Base-by-base conservation (phyloP, 2,888 invertebrate species). In the Agapostemon virescens region DNA sequence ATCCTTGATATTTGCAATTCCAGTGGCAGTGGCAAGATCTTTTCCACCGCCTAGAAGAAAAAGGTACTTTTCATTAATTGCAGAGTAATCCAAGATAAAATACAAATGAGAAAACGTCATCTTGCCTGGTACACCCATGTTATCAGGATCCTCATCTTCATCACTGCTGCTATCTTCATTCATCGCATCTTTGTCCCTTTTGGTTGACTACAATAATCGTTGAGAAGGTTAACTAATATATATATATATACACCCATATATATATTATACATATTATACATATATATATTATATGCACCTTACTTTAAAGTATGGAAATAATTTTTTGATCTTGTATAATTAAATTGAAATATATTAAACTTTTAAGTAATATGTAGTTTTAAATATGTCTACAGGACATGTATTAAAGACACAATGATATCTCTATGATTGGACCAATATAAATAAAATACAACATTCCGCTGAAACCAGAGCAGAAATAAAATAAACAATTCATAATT, bases 101-200 rank as follows among this genome's bases (percentile, higher is more conserved):
- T n/a, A 71, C 63, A 26, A 2, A 20, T 7, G 26, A 49, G 17
- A 69, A 23, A 11, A n/a, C 17, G 9, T 33, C 45, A 69, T 74
- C 92, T 93, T 93, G 96, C 97, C 97, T 92, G 97, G 97, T 64
- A 98, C 97, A 95, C 97, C 97, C 93, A 97, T 96, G 93, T 96
- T 97, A 93, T 98, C 98, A 77, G 98, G 98, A 94, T 98, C 98
- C 88, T 97, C 97, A 92, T 97, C 97, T 89, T 97, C 97, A 91
- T 97, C 97, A 90, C 94, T 95, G 75, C 92, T 92, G 82, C 94
- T 93, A 87, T 94, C 94, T 83, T 95, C 93, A 78, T 90, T 92
- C 79, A 92, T 90, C 79, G 93, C 93, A 83, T 93, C 93, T 82
- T 90, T 92, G 78, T 86, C 88, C 79, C 88, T 87, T 79, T 89